Percentiles rank a stretch among this genome's conserved stretches.
phyloP scores from a whole-genome alignment of 2,113 vertebrate species.

The Tangachromis dhanisi region DNA sequence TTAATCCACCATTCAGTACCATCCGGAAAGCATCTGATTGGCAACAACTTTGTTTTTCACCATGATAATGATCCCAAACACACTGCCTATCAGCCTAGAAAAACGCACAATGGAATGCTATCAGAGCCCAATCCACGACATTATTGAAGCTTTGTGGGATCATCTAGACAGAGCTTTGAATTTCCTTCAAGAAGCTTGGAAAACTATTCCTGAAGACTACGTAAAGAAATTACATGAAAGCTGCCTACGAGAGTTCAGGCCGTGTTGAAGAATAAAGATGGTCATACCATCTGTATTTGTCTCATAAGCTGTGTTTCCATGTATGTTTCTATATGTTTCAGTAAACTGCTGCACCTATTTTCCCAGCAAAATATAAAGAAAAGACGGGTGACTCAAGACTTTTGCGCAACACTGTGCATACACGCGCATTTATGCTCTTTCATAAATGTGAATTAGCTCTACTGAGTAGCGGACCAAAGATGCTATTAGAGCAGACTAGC shows the following conservation, averaged over 20 bases:
- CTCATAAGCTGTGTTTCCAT: not conserved
- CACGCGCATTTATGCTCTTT: not conserved
- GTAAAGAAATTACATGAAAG: not conserved
- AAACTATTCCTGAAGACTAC: not conserved
- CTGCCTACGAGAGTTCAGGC: not conserved
- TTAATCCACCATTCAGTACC: not conserved
- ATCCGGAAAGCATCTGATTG: not conserved
- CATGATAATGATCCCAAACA: not conserved
- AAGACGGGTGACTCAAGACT: not conserved
- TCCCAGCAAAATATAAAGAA: not conserved
- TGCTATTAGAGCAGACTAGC: conserved; percentile 4
- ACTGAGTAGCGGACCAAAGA: conserved; percentile 3
- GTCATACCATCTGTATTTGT: not conserved
- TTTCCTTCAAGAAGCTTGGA: not conserved
- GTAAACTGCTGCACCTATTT: not conserved
- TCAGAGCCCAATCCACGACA: not conserved
- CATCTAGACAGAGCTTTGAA: not conserved
- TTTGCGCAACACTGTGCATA: not conserved
- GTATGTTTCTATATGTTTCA: not conserved
- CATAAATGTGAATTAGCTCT: not conserved
- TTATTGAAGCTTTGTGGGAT: not conserved
- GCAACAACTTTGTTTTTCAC: not conserved
- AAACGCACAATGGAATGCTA: not conserved
- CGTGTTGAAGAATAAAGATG: not conserved
- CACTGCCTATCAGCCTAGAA: not conserved